These are phyloP conservation scores for Heliconius sara DNA, from an alignment of 2,888 invertebrate species.

Conservation along the genomic window DNA sequence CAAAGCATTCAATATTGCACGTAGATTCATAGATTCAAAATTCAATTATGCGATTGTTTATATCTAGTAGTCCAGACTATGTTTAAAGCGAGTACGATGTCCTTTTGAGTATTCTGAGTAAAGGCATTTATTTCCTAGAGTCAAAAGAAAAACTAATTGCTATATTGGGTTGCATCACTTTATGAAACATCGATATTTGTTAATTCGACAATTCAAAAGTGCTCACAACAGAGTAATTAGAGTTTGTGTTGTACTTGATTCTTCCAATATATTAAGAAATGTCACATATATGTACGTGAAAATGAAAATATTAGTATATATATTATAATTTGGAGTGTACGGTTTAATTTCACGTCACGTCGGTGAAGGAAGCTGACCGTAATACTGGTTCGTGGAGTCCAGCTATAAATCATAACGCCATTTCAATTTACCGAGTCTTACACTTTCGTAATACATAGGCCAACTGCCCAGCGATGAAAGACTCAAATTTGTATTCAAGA, in stretches of 20 bases:
- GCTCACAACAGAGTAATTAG: no score
- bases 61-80: no score
- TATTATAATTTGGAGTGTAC: slow-evolving; percentile 41
- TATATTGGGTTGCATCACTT: no score
- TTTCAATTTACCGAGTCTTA: slow-evolving; percentile 79
- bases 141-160: no score
- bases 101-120: no score
- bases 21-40: no score
- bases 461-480: slow-evolving; percentile 72
- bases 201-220: no score
- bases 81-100: no score
- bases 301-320: slow-evolving; percentile 32
- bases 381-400: slow-evolving; percentile 75
- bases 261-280: background rate
- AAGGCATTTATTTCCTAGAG: no score
- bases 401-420: slow-evolving; percentile 79
- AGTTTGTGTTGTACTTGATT: background rate
- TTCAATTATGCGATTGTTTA: no score
- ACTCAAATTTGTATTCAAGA: slow-evolving; percentile 80
- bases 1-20: no score
- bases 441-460: slow-evolving; percentile 68
- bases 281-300: background rate
- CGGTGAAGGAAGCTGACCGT: slow-evolving; percentile 68
- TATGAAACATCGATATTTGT: no score
- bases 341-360: slow-evolving; percentile 74